Conservation (phyloP, 1,140 invertebrate genomes). For the Hypsibius dujardini region DNA sequence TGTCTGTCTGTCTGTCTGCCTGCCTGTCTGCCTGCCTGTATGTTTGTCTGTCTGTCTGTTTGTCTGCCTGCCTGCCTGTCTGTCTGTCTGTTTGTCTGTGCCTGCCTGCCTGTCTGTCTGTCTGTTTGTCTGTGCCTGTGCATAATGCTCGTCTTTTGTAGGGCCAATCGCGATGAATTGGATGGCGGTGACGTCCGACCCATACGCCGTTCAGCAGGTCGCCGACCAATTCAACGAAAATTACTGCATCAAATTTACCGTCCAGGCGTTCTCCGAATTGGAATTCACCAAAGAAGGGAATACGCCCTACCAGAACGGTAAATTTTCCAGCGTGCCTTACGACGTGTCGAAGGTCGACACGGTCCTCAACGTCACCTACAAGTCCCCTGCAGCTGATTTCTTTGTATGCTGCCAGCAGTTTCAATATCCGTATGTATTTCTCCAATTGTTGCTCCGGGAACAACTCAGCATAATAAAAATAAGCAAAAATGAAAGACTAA, state of each 20-base stretch:
- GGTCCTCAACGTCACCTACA: background rate
- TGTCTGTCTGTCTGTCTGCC: too few relatives aligned
- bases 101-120: too few relatives aligned
- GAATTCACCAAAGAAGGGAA: too few relatives aligned
- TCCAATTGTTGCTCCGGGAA: too few relatives aligned
- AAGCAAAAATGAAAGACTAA: too few relatives aligned
- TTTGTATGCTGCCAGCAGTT: background rate
- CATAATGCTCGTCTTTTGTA: background rate
- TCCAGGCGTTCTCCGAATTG: background rate
- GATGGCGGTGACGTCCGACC: conserved; percentile 3
- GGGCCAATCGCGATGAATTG: conserved; percentile 4
- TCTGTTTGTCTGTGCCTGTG: too few relatives aligned
- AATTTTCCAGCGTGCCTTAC: background rate
- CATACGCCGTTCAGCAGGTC: conserved; percentile 7
- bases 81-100: too few relatives aligned
- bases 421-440: background rate
- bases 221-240: background rate
- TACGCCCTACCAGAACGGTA: too few relatives aligned
- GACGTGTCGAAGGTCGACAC: background rate
- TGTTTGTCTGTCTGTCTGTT: too few relatives aligned
- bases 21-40: too few relatives aligned
- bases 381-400: background rate
- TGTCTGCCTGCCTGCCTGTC: too few relatives aligned
- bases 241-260: conserved; percentile 10
- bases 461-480: too few relatives aligned